A percentile compares a stretch with the other conserved stretches of the same genome.
phyloP scores from a whole-genome alignment of 2,888 invertebrate species.

The Hemicrepidius hirtus region DNA sequence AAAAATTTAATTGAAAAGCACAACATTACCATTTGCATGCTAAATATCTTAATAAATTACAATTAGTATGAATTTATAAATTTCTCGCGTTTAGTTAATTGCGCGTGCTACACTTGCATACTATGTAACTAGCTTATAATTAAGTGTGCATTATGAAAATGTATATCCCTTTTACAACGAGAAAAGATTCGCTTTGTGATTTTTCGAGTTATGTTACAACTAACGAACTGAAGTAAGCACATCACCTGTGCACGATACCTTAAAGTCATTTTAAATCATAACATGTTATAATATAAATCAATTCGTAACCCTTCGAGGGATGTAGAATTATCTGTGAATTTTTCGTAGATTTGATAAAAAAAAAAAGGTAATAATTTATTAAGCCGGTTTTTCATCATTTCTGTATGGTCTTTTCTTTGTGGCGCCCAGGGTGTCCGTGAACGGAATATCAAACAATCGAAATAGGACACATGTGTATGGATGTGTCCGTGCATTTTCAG shows the following conservation, averaged over 20 bases:
- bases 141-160: constrained; percentile 27
- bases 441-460: constrained; percentile 63
- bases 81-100: constrained; percentile 27
- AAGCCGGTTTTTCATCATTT: constrained; percentile 48
- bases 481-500: constrained; percentile 71
- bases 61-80: background rate
- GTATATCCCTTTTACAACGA: background rate
- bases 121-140: constrained; percentile 10
- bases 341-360: background rate
- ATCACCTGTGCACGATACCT: constrained; percentile 1
- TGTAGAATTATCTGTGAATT: background rate
- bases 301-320: too few relatives aligned
- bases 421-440: constrained; percentile 60
- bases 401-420: constrained; percentile 54
- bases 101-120: constrained; percentile 9
- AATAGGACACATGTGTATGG: constrained; percentile 68
- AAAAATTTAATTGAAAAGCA: too few relatives aligned
- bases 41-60: constrained; percentile 5
- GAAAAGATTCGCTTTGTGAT: constrained; percentile 1
- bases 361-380: constrained; percentile 42
- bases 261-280: background rate
- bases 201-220: constrained; percentile 11
- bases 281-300: background rate
- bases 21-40: background rate
- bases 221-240: constrained; percentile 14